Base-by-base conservation (phyloP, 2,113 vertebrate genomes). In the Holacanthus passer region DNA sequence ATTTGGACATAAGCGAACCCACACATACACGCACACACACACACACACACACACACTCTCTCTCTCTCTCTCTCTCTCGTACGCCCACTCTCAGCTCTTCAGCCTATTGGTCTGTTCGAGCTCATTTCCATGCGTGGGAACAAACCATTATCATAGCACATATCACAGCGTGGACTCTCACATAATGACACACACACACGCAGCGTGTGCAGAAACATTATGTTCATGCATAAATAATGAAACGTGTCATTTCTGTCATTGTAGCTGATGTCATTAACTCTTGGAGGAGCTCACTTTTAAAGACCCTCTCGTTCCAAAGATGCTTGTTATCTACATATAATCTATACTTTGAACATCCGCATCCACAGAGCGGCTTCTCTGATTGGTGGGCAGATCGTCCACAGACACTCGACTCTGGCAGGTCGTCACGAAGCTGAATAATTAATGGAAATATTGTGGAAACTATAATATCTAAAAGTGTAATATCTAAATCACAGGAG, bases 51-150 rank as follows among this genome's bases (percentile, higher is more conserved):
- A 82, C 24, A 64, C 72, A 80, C 77, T 62, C n/a, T n/a, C n/a
- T n/a, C n/a, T n/a, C n/a, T n/a, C n/a, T n/a, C n/a, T n/a, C n/a
- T n/a, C n/a, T n/a, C 62, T 53, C 82, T 66, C 22, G 13, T 47
- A 82, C 85, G 7, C 89, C 82, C 86, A 69, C 89, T 77, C 79
- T 73, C 31, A 20, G 73, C 84, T 88, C 72, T 69, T 77, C 84
- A 81, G 77, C 58, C 69, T 64, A 76, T 58, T 73, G 79, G 81
- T 82, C 84, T 82, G 70, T 81, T 81, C 0, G 53, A 84, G 73
- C 76, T 87, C 0, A 86, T 91, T 87, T 89, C 79, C 73, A 84
- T 87, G 89, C 86, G 88, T 92, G 83, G 89, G 88, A 91, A 86
- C 86, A 87, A 88, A 91, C 70, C 75, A 52, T 81, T 82, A 79